Percentiles rank a stretch among this genome's conserved stretches.
phyloP scores from a whole-genome alignment of 64 coral and sea anemone species.

The Hydrozoanthus tunicans region DNA sequence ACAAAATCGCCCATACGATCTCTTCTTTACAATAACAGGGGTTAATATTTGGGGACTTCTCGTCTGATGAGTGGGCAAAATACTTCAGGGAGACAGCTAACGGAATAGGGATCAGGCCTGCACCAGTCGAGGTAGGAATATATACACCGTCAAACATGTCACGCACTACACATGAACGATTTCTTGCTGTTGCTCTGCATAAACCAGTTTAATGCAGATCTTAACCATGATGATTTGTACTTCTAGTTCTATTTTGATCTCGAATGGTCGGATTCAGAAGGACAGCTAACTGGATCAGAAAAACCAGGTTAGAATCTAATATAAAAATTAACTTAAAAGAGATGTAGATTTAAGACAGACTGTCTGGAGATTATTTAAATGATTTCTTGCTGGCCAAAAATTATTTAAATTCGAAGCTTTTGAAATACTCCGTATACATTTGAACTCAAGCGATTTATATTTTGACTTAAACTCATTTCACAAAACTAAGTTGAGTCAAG shows the following conservation, averaged over 20 bases:
- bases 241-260: constrained; percentile 85
- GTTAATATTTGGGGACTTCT: constrained; percentile 83
- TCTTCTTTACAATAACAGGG: constrained; percentile 18
- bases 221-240: neutral
- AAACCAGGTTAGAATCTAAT: constrained; percentile 33
- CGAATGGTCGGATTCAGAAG: constrained; percentile 74
- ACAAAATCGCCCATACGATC: neutral
- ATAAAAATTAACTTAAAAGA: neutral
- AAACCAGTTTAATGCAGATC: neutral
- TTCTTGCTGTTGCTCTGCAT: neutral
- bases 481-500: too few relatives aligned
- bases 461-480: too few relatives aligned
- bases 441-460: too few relatives aligned
- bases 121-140: constrained; percentile 86
- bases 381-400: too few relatives aligned
- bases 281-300: constrained; percentile 7
- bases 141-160: neutral
- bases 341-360: neutral
- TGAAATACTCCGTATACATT: too few relatives aligned
- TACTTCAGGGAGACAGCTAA: constrained; percentile 63
- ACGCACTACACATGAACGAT: neutral
- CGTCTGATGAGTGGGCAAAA: constrained; percentile 80
- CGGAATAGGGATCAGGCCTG: constrained; percentile 50
- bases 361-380: too few relatives aligned
- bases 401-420: too few relatives aligned